phyloP scores from a whole-genome alignment of 1,140 invertebrate genomes.

The Psilanteris sp. region DNA sequence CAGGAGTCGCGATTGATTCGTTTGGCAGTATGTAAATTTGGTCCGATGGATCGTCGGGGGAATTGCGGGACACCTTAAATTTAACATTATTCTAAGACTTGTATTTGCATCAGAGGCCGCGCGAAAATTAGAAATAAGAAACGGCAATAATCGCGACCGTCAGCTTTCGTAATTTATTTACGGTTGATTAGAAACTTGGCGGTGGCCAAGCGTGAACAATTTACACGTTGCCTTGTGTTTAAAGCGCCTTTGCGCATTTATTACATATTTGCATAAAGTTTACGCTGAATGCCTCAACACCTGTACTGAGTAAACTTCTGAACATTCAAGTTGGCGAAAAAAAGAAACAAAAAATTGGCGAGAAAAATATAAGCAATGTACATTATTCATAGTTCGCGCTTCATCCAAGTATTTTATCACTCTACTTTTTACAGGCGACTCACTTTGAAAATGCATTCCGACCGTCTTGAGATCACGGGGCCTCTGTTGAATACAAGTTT shows the following conservation, averaged over 20 bases:
- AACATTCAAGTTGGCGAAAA: conserved; percentile 13
- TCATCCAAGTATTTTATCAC: conserved; percentile 42
- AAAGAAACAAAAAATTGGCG: conserved; percentile 7
- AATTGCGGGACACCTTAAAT: no score
- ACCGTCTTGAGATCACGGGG: conserved; percentile 8
- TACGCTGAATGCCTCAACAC: conserved; percentile 36
- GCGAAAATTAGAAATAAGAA: no score
- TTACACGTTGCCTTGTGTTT: conserved; percentile 16
- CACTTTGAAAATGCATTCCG: conserved; percentile 28
- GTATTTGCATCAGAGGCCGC: no score
- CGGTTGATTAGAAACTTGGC: conserved; percentile 22
- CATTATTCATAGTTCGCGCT: conserved; percentile 46
- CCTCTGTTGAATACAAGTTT: conserved; percentile 23
- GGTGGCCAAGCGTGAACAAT: conserved; percentile 15
- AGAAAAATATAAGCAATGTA: conserved; percentile 39
- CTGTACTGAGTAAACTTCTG: conserved; percentile 36
- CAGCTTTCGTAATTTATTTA: conserved; percentile 15
- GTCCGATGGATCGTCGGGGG: no score
- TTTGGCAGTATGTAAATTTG: no score
- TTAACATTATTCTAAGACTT: neutral
- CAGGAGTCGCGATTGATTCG: no score
- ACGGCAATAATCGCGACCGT: neutral
- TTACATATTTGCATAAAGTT: conserved; percentile 49
- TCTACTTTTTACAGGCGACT: conserved; percentile 33
- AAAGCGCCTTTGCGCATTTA: conserved; percentile 23